Percentiles rank a stretch among this genome's conserved stretches.
phyloP scores from a whole-genome alignment of 2,113 vertebrate species.

The Oreochromis spilurus region DNA sequence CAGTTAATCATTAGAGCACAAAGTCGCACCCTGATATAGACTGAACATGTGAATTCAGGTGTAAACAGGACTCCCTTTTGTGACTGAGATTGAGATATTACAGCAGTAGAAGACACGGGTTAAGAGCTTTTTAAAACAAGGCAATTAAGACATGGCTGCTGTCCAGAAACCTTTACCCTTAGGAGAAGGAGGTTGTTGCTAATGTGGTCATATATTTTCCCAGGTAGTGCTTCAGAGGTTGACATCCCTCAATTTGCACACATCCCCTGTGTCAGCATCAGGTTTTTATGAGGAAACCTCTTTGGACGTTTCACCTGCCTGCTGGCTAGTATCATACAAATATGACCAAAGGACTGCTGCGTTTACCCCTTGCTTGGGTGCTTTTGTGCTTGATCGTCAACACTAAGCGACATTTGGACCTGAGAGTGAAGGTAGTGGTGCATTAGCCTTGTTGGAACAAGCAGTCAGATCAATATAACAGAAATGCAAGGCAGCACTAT shows the following conservation, averaged over 20 bases:
- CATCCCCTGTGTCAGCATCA: not conserved
- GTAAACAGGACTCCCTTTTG: not conserved
- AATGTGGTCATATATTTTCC: not conserved
- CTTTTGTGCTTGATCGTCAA: not conserved
- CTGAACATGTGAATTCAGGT: not conserved
- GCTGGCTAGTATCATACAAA: not conserved
- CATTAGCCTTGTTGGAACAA: slow-evolving; percentile 21
- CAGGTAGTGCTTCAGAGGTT: not conserved
- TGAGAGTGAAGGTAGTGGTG: not conserved
- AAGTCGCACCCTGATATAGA: not conserved
- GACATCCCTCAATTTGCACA: not conserved
- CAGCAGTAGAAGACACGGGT: not conserved
- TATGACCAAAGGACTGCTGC: not conserved
- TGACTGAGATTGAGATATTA: not conserved
- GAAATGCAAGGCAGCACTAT: slow-evolving; percentile 26
- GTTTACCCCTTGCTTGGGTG: not conserved
- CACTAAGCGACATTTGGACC: slow-evolving; percentile 32
- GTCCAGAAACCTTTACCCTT: not conserved
- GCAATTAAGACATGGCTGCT: not conserved
- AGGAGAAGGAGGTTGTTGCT: not conserved
- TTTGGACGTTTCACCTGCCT: not conserved
- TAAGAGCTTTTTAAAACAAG: not conserved
- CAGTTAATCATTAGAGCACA: not conserved
- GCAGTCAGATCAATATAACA: slow-evolving; percentile 25
- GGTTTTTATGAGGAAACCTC: not conserved